Percentiles rank a stretch among this genome's conserved stretches.
Conservation (phyloP, 1,140 invertebrate species). For the Arion vulgaris region DNA sequence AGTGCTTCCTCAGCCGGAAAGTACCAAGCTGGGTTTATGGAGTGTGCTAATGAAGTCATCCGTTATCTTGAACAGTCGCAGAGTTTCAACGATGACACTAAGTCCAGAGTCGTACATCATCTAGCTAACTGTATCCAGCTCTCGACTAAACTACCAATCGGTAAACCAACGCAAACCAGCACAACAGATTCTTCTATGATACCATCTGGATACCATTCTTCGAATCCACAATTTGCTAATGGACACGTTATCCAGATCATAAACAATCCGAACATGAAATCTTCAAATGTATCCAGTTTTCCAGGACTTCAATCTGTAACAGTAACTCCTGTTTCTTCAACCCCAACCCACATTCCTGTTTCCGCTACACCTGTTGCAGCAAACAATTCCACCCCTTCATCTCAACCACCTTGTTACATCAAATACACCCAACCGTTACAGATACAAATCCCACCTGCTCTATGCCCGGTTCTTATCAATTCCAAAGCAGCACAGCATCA, state of each 20-base stretch:
- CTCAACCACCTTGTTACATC: background rate
- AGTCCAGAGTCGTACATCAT: slow-evolving; percentile 52
- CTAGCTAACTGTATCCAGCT: slow-evolving; percentile 44
- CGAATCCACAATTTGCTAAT: background rate
- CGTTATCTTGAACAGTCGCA: slow-evolving; percentile 88
- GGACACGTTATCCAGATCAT: slow-evolving; percentile 37
- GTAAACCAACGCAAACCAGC: background rate
- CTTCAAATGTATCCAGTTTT: background rate
- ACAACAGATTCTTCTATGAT: background rate
- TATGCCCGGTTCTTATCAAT: slow-evolving; percentile 6
- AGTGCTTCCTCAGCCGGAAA: background rate
- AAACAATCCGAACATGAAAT: background rate
- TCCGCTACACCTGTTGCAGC: background rate
- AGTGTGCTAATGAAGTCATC: slow-evolving; percentile 88
- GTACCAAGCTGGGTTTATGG: slow-evolving; percentile 89
- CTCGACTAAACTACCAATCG: background rate
- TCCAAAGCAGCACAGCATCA: background rate
- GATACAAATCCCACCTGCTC: slow-evolving; percentile 29
- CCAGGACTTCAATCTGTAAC: background rate
- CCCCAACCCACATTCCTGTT: background rate
- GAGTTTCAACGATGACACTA: slow-evolving; percentile 83
- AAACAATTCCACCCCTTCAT: background rate
- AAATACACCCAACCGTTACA: slow-evolving; percentile 23
- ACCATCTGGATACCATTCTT: background rate
- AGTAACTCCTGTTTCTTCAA: background rate